Conservation (phyloP, 2,113 vertebrate genomes). For the Callithrix jacchus region DNA sequence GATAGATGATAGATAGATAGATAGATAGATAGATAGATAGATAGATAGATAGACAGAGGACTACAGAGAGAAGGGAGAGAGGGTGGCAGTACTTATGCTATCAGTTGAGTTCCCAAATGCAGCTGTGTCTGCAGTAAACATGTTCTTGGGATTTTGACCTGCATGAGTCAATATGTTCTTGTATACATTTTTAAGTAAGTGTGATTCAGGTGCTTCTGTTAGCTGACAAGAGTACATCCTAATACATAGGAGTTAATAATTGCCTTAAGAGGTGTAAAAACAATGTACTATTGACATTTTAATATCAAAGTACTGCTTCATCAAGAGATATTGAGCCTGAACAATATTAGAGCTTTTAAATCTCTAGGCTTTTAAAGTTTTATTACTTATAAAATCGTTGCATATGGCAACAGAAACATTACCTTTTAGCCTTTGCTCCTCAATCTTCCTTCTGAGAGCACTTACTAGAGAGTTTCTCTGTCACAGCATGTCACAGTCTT, state of each 20-base stretch:
- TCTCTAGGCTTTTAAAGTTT: neutral
- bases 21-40: no score
- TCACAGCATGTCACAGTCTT: neutral
- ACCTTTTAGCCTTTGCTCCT: neutral
- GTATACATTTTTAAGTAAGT: neutral
- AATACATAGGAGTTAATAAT: neutral
- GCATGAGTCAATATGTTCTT: neutral
- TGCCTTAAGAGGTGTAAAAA: neutral
- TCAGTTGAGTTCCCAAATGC: neutral
- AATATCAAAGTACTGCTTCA: neutral
- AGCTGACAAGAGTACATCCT: neutral
- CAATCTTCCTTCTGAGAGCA: neutral
- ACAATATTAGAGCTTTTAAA: neutral
- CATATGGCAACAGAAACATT: neutral
- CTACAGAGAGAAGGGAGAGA: neutral
- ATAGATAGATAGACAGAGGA: neutral
- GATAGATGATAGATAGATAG: neutral
- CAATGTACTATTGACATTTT: neutral
- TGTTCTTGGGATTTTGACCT: neutral
- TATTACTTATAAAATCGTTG: neutral
- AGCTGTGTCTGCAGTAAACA: neutral
- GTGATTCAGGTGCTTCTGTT: neutral
- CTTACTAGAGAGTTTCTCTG: neutral
- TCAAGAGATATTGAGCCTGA: neutral
- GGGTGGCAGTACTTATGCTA: accelerated